A percentile compares a stretch with the other conserved stretches of the same genome.
Conservation (phyloP, 2,888 invertebrate genomes). For the Orgyia antiqua region DNA sequence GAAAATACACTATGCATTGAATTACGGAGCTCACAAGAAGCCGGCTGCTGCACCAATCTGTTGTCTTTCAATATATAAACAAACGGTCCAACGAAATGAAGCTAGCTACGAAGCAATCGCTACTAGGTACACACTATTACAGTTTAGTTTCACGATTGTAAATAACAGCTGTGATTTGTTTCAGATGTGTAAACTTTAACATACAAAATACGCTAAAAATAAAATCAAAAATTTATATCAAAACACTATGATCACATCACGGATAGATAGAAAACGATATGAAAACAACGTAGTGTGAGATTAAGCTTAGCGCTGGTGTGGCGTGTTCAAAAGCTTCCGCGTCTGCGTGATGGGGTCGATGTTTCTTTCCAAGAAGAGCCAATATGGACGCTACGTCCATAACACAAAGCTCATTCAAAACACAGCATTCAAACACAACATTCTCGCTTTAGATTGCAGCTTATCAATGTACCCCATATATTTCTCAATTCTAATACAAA, state of each 20-base stretch:
- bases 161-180: constrained; percentile 4
- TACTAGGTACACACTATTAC: constrained; percentile 11
- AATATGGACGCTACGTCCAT: constrained; percentile 54
- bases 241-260: constrained; percentile 22
- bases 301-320: constrained; percentile 67
- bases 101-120: constrained; percentile 49
- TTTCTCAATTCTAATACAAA: constrained; percentile 28
- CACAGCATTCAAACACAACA: constrained; percentile 13
- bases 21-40: constrained; percentile 50
- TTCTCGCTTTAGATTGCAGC: constrained; percentile 44
- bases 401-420: constrained; percentile 48
- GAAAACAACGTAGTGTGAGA: constrained; percentile 43
- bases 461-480: constrained; percentile 26
- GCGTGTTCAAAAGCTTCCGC: constrained; percentile 61
- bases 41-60: constrained; percentile 71
- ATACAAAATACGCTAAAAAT: constrained; percentile 14
- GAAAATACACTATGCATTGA: constrained; percentile 46
- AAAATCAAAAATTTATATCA: constrained; percentile 12
- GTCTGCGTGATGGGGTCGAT: constrained; percentile 61
- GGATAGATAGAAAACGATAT: constrained; percentile 21
- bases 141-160: constrained; percentile 7
- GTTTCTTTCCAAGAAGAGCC: constrained; percentile 38
- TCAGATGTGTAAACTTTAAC: constrained; percentile 5
- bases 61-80: constrained; percentile 76
- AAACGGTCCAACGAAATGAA: constrained; percentile 65